These are phyloP conservation scores for Neotoxoptera formosana DNA, from an alignment of 1,140 invertebrate species.

Conservation along the genomic window DNA sequence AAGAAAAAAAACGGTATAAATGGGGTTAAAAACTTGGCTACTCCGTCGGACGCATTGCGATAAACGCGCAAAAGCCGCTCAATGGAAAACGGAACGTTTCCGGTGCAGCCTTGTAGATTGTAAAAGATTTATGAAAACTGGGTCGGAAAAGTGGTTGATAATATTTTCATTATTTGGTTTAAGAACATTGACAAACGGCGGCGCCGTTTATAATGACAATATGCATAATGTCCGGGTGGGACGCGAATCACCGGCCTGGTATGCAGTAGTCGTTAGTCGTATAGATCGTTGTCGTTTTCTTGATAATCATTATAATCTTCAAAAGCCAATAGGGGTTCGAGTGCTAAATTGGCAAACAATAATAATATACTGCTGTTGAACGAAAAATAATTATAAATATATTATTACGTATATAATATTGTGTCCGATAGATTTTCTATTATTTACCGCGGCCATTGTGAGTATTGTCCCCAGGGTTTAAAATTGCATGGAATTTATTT, in stretches of 20 bases:
- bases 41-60: neutral
- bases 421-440: neutral
- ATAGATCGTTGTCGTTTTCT: neutral
- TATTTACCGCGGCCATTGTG: neutral
- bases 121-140: slow-evolving; percentile 14
- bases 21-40: slow-evolving; percentile 20
- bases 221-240: neutral
- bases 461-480: too few species aligned
- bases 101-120: slow-evolving; percentile 21
- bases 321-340: too few species aligned
- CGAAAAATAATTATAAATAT: too few species aligned
- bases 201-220: too few species aligned
- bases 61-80: neutral
- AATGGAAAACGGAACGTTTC: slow-evolving; percentile 11
- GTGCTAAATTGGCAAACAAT: too few species aligned
- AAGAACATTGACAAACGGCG: neutral
- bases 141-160: neutral
- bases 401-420: too few species aligned
- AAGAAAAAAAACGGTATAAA: neutral
- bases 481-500: too few species aligned
- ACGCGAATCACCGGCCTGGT: neutral
- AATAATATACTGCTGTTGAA: too few species aligned
- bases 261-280: neutral
- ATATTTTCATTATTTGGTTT: neutral
- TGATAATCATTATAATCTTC: neutral